A percentile compares a stretch with the other conserved stretches of the same genome.
Conservation (phyloP, 2,113 vertebrate genomes). For the Argyrosomus japonicus region DNA sequence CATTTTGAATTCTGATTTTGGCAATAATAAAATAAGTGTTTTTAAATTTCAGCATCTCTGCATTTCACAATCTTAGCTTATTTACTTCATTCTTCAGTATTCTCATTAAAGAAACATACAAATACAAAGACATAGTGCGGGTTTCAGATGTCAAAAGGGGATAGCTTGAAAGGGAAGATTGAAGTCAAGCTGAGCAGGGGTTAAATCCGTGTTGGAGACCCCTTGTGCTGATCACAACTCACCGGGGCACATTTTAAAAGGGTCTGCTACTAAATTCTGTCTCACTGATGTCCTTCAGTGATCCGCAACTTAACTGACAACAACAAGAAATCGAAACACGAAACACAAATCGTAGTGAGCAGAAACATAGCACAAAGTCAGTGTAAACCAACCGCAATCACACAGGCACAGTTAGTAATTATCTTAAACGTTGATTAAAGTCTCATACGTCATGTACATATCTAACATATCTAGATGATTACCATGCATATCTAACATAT, state of each 20-base stretch:
- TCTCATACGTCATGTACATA: background rate
- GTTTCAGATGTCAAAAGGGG: constrained; percentile 14
- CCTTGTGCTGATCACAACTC: constrained; percentile 12
- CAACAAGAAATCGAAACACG: background rate
- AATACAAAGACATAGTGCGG: background rate
- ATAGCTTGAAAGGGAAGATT: constrained; percentile 20
- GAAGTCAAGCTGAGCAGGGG: constrained; percentile 23
- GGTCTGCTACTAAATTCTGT: background rate
- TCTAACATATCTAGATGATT: too few species aligned
- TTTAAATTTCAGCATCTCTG: too few species aligned
- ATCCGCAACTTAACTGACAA: background rate
- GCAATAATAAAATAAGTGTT: too few species aligned
- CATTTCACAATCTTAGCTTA: too few species aligned
- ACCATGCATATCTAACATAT: background rate
- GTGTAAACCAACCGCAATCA: background rate
- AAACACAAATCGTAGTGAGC: background rate
- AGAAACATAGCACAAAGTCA: constrained; percentile 1
- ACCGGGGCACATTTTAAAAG: background rate
- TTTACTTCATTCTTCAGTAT: too few species aligned
- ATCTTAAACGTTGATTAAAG: background rate
- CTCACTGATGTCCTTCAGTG: background rate
- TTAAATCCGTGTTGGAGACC: background rate
- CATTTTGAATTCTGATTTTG: too few species aligned
- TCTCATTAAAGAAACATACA: constrained; percentile 35
- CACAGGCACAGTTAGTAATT: background rate